Evolutionary conservation across 2,888 invertebrate species (phyloP).

Genomic region (Acrobasis consociella): DNA sequence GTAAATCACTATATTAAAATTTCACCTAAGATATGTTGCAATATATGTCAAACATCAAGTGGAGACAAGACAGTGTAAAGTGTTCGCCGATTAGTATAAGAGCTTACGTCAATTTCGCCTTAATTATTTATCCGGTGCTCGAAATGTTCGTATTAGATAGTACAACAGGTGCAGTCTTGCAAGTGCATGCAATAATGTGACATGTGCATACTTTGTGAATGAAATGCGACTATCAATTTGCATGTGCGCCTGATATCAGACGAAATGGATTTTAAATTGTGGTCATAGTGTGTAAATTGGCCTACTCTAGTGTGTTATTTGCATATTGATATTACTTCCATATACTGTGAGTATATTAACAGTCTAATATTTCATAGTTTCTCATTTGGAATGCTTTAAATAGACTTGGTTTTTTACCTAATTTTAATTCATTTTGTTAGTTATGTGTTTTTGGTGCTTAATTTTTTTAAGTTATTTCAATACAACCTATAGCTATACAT

Average conservation of each 20-base stretch:
- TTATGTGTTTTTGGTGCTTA: no score
- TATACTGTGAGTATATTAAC: background rate
- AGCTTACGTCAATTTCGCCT: background rate
- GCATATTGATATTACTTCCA: background rate
- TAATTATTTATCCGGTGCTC: background rate
- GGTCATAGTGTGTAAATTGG: background rate
- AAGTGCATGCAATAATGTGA: slow-evolving; percentile 12
- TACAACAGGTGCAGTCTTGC: background rate
- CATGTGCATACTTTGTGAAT: slow-evolving; percentile 10
- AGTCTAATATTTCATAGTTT: no score
- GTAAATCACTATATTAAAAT: no score
- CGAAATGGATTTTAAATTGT: background rate
- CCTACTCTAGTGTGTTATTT: slow-evolving; percentile 3
- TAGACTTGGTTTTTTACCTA: no score
- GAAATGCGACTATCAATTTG: background rate
- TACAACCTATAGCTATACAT: no score
- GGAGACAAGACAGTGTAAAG: slow-evolving; percentile 15
- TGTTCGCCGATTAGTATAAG: background rate
- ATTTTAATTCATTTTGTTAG: no score
- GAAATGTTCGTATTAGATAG: background rate
- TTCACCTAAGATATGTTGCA: no score
- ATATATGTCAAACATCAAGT: no score
- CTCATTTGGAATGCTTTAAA: no score
- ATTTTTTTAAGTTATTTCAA: no score
- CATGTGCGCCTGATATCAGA: background rate